Evolutionary conservation across 2,797 vertebrate species (phyloP), one percentile per base, ranked within the genome.

Genomic region (Sylvia borin): DNA sequence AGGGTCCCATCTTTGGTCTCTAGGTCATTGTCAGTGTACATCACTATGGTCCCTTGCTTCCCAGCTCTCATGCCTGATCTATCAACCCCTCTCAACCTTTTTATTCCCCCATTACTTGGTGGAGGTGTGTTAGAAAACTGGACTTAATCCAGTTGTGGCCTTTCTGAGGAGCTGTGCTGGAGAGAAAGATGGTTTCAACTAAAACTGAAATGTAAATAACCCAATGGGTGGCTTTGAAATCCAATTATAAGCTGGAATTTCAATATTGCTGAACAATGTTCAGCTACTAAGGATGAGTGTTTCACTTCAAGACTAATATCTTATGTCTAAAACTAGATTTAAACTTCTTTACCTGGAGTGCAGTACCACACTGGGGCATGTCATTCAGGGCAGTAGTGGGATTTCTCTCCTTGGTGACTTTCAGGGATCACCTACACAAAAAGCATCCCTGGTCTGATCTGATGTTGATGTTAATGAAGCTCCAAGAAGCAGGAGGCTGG

Each of bases 371-470:
- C n/a, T 61, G 47, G 38, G 61, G 47, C 22, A 9, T 31, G 38
- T 58, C 54, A 43, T 65, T 54, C 22, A 36, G 76, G 61, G 38
- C 92, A 74, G 43, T 4, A 29, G 47, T 94, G 85, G 72, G 76
- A 86, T 88, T 92, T 85, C 14, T 95, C 45, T 92, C 62, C 65
- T 91, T 80, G 58, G 31, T 88, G 82, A 83, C 70, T 78, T 92
- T 65, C 54, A 67, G 57, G 60, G 43, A 79, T 94, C 89, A 88
- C 45, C 65, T 80, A 80, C 72, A 88, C 34, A 83, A 83, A 91
- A 91, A 40, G 11, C 73, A 83, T 68, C 20, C 32, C 31, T 10
- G 17, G 2, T 43, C 73, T 85, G 85, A 77, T 83, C 88, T 95
- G 66, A 62, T 90, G 89, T 55, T 76, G 85, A 57, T 87, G 57